Conservation (phyloP, 2,113 vertebrate species). For the Thoracochromis brauschi region DNA sequence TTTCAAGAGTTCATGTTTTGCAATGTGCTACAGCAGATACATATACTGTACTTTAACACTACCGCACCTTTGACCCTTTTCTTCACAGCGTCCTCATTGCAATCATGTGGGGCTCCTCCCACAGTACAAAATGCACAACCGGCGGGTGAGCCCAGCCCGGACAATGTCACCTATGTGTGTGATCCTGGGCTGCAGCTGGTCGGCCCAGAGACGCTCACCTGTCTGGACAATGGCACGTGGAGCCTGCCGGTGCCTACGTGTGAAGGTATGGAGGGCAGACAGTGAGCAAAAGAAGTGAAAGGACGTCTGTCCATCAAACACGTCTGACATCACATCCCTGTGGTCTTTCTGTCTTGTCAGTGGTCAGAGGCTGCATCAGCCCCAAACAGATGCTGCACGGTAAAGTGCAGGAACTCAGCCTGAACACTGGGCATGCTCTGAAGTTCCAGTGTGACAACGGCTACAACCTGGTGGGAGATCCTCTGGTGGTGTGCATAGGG, state of each 20-base stretch:
- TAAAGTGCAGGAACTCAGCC: constrained; percentile 72
- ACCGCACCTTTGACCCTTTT: not conserved
- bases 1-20: not conserved
- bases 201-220: constrained; percentile 72
- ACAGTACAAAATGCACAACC: constrained; percentile 75
- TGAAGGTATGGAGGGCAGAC: constrained; percentile 45
- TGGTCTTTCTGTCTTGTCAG: not conserved
- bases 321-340: not conserved
- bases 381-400: constrained; percentile 76
- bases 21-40: not conserved
- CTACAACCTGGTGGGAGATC: constrained; percentile 79
- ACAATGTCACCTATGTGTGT: constrained; percentile 79
- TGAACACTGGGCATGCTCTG: constrained; percentile 72
- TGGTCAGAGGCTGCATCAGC: constrained; percentile 66
- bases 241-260: constrained; percentile 82
- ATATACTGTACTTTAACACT: not conserved
- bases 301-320: not conserved
- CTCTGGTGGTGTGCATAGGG: constrained; percentile 74
- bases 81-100: constrained; percentile 24
- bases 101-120: constrained; percentile 82
- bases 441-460: constrained; percentile 81
- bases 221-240: constrained; percentile 83
- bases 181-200: constrained; percentile 77
- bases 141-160: constrained; percentile 70
- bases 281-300: not conserved